phyloP scores from a whole-genome alignment of 2,113 vertebrate genomes.

The Eretmochelys imbricata region DNA sequence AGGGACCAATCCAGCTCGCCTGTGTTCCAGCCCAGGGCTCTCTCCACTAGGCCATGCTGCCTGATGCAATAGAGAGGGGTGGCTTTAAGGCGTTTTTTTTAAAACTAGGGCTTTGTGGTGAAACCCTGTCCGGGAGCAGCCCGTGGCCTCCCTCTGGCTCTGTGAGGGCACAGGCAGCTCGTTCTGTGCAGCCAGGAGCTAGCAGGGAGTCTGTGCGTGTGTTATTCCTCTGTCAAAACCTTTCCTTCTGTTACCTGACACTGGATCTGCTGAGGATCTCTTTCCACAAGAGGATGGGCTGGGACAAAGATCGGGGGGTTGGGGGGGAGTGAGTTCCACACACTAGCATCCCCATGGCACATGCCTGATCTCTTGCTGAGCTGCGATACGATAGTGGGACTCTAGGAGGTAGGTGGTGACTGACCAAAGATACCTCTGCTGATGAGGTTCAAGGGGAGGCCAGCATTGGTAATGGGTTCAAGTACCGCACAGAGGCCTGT shows the following conservation, averaged over 20 bases:
- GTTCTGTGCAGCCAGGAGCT: not conserved
- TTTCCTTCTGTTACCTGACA: not conserved
- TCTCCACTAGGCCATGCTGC: not conserved
- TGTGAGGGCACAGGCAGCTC: accelerated
- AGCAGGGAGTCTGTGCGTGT: accelerated
- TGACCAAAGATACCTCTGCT: not conserved
- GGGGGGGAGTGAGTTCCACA: not conserved
- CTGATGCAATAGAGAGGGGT: not conserved
- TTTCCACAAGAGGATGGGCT: not conserved
- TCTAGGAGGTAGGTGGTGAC: not conserved
- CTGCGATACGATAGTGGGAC: not conserved
- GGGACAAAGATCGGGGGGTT: not conserved
- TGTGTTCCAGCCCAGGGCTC: not conserved
- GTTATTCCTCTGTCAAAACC: not conserved
- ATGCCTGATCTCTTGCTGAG: not conserved
- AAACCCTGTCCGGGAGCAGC: not conserved
- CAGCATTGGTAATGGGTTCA: not conserved
- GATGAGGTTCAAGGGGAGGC: not conserved
- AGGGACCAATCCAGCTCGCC: not conserved
- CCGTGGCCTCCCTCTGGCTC: not conserved
- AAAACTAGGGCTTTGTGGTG: not conserved
- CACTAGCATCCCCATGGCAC: not conserved
- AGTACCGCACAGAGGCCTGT: not conserved
- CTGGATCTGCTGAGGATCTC: not conserved
- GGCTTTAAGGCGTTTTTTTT: too few relatives aligned